Conservation (phyloP, 2,113 vertebrate genomes). For the Calonectris borealis region DNA sequence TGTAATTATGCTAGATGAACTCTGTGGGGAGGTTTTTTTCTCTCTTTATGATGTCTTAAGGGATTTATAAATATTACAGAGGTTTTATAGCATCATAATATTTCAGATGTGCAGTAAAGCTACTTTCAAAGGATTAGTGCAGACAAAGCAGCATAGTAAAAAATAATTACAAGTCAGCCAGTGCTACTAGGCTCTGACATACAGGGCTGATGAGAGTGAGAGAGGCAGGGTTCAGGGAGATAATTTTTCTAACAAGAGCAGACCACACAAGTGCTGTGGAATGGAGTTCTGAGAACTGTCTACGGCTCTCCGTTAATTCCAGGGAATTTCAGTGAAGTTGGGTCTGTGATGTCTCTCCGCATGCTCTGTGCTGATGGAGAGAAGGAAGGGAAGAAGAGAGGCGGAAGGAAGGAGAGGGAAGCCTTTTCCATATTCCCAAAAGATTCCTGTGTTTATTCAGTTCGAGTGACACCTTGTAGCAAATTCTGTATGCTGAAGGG, state of each 20-base stretch:
- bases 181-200: constrained; percentile 61
- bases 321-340: background rate
- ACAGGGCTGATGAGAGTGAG: constrained; percentile 58
- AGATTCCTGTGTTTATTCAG: background rate
- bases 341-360: background rate
- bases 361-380: background rate
- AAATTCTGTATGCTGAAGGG: background rate
- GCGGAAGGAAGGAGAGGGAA: background rate
- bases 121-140: constrained; percentile 81
- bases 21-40: constrained; percentile 75
- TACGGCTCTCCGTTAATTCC: background rate
- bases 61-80: constrained; percentile 83
- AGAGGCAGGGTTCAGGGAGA: constrained; percentile 54
- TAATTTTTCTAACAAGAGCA: constrained; percentile 51
- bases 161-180: constrained; percentile 78
- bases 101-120: constrained; percentile 75
- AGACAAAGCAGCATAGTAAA: constrained; percentile 78
- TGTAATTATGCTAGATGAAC: constrained; percentile 81
- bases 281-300: constrained; percentile 28
- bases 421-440: background rate
- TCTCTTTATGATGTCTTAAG: constrained; percentile 79
- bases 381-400: background rate
- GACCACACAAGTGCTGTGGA: constrained; percentile 63
- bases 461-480: background rate
- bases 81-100: constrained; percentile 76